Evolutionary conservation across 2,113 vertebrate genomes (phyloP), one percentile per base, ranked within the genome.

Genomic region (Tamias sibiricus): DNA sequence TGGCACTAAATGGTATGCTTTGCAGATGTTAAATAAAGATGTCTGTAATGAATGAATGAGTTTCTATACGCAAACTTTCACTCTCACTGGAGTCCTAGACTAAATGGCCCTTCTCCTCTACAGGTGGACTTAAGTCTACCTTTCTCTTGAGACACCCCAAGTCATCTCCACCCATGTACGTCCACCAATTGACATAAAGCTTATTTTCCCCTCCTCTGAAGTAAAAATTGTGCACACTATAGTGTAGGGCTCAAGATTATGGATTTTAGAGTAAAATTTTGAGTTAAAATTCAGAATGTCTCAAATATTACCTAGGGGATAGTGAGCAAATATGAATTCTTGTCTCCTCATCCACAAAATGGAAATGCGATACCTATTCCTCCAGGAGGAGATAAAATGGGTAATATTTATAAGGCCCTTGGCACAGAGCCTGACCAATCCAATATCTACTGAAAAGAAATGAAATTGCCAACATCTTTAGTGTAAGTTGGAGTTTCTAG

Each of bases 241-340:
- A 28, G 11, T 11, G 28, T 16, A 42, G 11, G 10, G 12, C 42
- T 47, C 59, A 75, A 84, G 40, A n/a, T n/a, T 8, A 37, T n/a
- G 8, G 52, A 24, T 68, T 83, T n/a, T 13, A 47, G 30, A 77
- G 49, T 72, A 52, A 75, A 30, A 72, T 37, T 84, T 75, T 49
- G 42, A 62, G 12, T 81, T 89, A 32, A 66, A 54, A 62, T 79
- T 80, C 37, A 85, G 19, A 20, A 84, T 42, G 26, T 9, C 28
- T 35, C 13, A 64, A 30, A 77, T 19, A 57, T 16, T 87, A 6
- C 49, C 35, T 84, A 4, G 11, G 17, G 19, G 64, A 77, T 75
- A 57, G 76, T 85, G 2, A 24, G 22, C 37, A 93, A 90, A 83
- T 72, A 47, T 80, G 54, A 79, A 44, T 84, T 74, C 64, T 77